Percentiles rank a stretch among this genome's conserved stretches.
These are phyloP conservation scores for Varroa destructor DNA, from an alignment of 1,140 invertebrate genomes.

Conservation along the genomic window DNA sequence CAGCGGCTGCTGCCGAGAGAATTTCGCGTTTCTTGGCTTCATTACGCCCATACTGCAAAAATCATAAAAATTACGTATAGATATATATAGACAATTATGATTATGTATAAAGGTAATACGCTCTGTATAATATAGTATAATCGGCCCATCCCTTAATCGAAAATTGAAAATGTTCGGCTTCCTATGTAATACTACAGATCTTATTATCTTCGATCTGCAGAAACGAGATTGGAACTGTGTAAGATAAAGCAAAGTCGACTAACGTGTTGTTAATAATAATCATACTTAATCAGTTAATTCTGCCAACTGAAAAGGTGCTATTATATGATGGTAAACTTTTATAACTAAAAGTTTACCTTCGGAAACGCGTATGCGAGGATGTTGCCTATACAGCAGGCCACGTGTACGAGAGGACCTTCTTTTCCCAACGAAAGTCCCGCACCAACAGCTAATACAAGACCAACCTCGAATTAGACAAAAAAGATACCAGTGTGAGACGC, in stretches of 20 bases:
- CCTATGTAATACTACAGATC: no score
- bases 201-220: no score
- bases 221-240: no score
- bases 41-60: slow-evolving; percentile 66
- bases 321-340: no score
- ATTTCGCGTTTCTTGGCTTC: slow-evolving; percentile 98
- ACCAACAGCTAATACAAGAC: slow-evolving; percentile 58
- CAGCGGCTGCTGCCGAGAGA: slow-evolving; percentile 87
- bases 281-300: no score
- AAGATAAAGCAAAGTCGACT: no score
- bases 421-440: slow-evolving; percentile 89
- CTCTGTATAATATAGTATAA: neutral
- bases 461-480: slow-evolving; percentile 1
- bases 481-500: neutral
- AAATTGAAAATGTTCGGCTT: no score
- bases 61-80: neutral
- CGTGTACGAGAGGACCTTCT: slow-evolving; percentile 97
- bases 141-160: neutral
- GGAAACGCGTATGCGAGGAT: slow-evolving; percentile 96
- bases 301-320: no score
- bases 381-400: slow-evolving; percentile 64
- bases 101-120: neutral
- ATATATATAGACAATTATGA: neutral
- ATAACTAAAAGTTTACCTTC: slow-evolving; percentile 44
- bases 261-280: no score